Conservation (phyloP, 2,797 vertebrate species). For the Nyctibius grandis region DNA sequence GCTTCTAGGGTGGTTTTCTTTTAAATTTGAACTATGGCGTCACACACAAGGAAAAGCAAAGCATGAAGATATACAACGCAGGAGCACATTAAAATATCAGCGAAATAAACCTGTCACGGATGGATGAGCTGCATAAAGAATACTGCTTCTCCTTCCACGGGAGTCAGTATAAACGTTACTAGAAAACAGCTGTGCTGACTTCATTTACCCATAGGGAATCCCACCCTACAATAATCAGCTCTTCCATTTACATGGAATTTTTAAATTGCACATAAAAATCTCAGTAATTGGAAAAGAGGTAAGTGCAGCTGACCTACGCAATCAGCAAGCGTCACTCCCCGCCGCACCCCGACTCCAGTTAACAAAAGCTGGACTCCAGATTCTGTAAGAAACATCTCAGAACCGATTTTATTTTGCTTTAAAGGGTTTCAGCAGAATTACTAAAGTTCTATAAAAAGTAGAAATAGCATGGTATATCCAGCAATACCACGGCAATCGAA, state of each 20-base stretch:
- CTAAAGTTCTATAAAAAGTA: conserved; percentile 73
- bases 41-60: background rate
- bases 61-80: background rate
- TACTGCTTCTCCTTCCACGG: background rate
- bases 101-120: background rate
- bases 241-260: background rate
- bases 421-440: conserved; percentile 39
- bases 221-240: background rate
- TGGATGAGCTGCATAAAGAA: background rate
- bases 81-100: background rate
- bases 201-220: background rate
- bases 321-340: background rate
- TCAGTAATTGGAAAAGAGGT: background rate
- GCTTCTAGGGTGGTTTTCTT: background rate
- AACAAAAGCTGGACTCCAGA: background rate
- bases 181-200: conserved; percentile 9
- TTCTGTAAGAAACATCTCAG: conserved; percentile 8
- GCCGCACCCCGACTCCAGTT: background rate
- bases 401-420: background rate
- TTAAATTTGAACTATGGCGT: background rate
- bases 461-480: conserved; percentile 60
- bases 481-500: conserved; percentile 22
- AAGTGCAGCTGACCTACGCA: background rate
- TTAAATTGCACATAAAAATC: background rate
- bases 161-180: background rate